Evolutionary conservation across 2,113 vertebrate species (phyloP), one percentile per base, ranked within the genome.

Genomic region (Glareola pratincola): DNA sequence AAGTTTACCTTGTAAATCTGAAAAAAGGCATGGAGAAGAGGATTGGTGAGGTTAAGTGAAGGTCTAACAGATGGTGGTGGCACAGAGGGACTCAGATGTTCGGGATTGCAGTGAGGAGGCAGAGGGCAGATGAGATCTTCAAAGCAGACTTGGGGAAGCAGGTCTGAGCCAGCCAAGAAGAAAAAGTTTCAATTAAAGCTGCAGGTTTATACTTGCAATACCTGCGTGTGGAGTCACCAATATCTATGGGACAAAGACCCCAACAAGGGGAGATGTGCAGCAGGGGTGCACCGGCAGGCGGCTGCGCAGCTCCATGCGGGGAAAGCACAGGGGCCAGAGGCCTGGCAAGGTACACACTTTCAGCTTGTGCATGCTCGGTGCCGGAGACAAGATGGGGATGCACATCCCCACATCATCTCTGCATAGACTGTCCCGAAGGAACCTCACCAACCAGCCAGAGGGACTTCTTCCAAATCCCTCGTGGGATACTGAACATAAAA

Each of bases 191-290:
- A 18, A 0, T 34, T 14, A 34, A 8, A 50, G 18, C 37, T 68
- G 27, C 13, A 19, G 8, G 37, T 5, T 1, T 2, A 9, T 0
- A 1, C 8, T 3, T 7, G 39, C n/a, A 11, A 6, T 5, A 23
- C 18, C 19, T 12, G 12, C 1, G 16, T 9, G 19, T 1, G 8
- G 27, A 10, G 29, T 9, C 48, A 45, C 12, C 14, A 4, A 1
- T 1, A 6, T 6, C 6, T 1, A 8, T 4, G 56, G 57, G 36
- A 3, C 6, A 22, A 19, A 23, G 5, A 23, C 29, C 37, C 29
- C 8, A 7, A 7, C 0, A 2, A 1, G 8, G 4, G 10, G 10
- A 9, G 37, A 3, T 15, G 17, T 11, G 5, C 19, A 7, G n/a
- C 10, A 5, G 50, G n/a, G 34, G 5, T 15, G 57, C 1, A 3